Evolutionary conservation across 1,140 invertebrate species (phyloP), one percentile per base, ranked within the genome.

Genomic region (Chironomus tepperi): DNA sequence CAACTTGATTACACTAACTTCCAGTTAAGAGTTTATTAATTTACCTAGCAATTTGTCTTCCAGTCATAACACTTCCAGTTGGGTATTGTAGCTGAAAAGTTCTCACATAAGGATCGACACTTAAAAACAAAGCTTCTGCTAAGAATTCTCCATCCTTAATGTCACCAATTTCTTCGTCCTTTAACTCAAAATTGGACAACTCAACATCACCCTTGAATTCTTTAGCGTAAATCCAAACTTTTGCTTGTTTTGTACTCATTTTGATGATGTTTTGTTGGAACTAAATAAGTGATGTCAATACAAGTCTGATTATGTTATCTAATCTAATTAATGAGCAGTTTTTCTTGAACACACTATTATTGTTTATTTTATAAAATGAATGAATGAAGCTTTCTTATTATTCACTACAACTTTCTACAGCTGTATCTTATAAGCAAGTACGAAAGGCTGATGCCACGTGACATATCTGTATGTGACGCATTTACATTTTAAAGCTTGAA

Each of bases 191-290:
- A 80, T 91, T 88, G 19, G 83, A 84, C 65, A 81, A 80, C 77
- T 89, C 89, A 8, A 89, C 89, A 75, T 87, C 85, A 1, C 87
- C 88, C 76, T 86, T 81, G 78, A 90, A 90, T 77, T 87, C 84
- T 77, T 87, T 87, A 0, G 81, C 85, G 15, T 89, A 78, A 24
- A 90, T 81, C 47, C 47, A 57, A 74, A 83, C 84, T 75, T 80
- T 79, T n/a, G 77, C 77, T 73, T 79, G 80, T 65, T 80, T 82
- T 24, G 82, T 79, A 81, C 82, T 83, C 19, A 76, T 79, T 75
- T 47, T 24, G 2, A 21, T 15, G 72, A 7, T 3, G 8, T 47
- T 8, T n/a, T 34, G 24, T 34, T 5, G 24, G 24, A 34, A 34
- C 24, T 34, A 5, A 34, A 34, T 34, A 34, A 34, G n/a, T 34